Evolutionary conservation across 2,888 invertebrate genomes (phyloP).

Genomic region (Mesoligia furuncula): DNA sequence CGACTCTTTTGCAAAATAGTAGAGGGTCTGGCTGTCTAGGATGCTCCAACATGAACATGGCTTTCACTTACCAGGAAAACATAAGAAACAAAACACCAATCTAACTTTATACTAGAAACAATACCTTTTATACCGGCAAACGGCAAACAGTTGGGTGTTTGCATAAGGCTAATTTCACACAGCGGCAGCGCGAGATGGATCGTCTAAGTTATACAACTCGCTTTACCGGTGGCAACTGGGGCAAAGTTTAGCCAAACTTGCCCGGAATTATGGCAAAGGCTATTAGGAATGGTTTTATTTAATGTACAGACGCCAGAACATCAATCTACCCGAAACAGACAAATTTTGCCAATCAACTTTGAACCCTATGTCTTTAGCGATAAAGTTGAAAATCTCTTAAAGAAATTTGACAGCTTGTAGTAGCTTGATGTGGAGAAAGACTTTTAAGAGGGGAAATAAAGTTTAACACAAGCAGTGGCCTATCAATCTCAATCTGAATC

Average conservation of each 20-base stretch:
- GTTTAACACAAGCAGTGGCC: not conserved
- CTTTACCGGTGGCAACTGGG: conserved; percentile 32
- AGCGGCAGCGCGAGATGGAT: conserved; percentile 40
- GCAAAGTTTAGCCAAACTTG: conserved; percentile 35
- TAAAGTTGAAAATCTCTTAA: no score
- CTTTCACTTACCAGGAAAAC: no score
- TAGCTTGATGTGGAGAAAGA: not conserved
- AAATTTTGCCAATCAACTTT: no score
- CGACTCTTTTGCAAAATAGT: not conserved
- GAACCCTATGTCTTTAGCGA: no score
- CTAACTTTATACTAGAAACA: conserved; percentile 20
- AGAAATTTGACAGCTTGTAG: no score
- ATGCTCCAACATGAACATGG: not conserved
- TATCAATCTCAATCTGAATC: not conserved
- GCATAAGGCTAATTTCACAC: conserved; percentile 34
- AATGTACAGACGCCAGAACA: no score
- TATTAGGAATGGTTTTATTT: conserved; percentile 20
- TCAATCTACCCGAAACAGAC: no score
- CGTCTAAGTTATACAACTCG: conserved; percentile 31
- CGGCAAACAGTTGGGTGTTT: no score
- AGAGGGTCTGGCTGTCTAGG: not conserved
- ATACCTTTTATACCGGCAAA: conserved; percentile 9
- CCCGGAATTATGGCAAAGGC: conserved; percentile 3
- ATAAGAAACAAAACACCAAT: not conserved
- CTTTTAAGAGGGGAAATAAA: not conserved